Conservation (phyloP, 1,140 invertebrate species). For the Pinna nobilis region DNA sequence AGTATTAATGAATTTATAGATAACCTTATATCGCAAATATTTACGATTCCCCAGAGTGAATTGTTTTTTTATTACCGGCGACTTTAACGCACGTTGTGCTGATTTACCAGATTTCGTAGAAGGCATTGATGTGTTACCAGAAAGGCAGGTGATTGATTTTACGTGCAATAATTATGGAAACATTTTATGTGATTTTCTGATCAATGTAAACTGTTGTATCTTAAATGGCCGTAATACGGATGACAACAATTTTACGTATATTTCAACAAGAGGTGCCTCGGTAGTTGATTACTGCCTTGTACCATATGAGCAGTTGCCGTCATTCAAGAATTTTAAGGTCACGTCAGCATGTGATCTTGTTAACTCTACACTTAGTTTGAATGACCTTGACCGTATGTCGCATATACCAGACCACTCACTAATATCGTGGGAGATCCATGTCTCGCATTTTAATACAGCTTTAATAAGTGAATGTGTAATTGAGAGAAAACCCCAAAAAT, state of each 20-base stretch:
- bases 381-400: neutral
- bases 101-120: slow-evolving; percentile 24
- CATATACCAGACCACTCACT: slow-evolving; percentile 22
- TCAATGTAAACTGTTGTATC: slow-evolving; percentile 25
- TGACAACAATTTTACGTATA: slow-evolving; percentile 29
- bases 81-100: slow-evolving; percentile 25
- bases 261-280: slow-evolving; percentile 29
- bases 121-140: slow-evolving; percentile 27
- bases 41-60: slow-evolving; percentile 5
- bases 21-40: slow-evolving; percentile 17
- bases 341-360: neutral
- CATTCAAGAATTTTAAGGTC: slow-evolving; percentile 23
- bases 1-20: slow-evolving; percentile 32
- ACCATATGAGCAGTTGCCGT: slow-evolving; percentile 23
- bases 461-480: neutral
- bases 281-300: slow-evolving; percentile 38
- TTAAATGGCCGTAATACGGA: slow-evolving; percentile 34
- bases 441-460: neutral
- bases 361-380: neutral
- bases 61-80: slow-evolving; percentile 7
- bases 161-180: slow-evolving; percentile 24
- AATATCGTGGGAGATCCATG: slow-evolving; percentile 23
- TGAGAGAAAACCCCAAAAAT: neutral
- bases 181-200: slow-evolving; percentile 30
- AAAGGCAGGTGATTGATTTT: slow-evolving; percentile 31